Evolutionary conservation across 1,140 invertebrate genomes (phyloP), one percentile per base, ranked within the genome.

Genomic region (Pseudomyrmex pallidus): DNA sequence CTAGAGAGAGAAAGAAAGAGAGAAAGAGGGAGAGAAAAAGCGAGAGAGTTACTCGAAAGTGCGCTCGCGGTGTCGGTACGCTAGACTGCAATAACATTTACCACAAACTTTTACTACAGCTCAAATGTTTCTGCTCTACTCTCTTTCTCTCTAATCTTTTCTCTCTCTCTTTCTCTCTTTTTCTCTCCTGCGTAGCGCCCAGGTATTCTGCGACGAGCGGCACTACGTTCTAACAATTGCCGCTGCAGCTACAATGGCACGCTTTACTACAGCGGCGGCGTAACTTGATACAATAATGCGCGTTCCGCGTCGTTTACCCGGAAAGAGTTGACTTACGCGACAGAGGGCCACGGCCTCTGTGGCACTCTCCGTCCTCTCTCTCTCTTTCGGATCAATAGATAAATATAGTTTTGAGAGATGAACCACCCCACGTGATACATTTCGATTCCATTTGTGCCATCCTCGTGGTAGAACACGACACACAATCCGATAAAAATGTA

Each of bases 241-340:
- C 70, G 64, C 48, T 76, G 59, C 76, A 80, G 61, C 78, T 78
- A 87, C 83, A 87, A 85, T 85, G 85, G 85, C 86, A 85, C 83
- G 87, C 83, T 87, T 87, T 87, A 87, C 83, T 77, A 20, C 83
- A 59, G 72, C 83, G 61, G 70, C 61, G 86, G 87, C 63, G 87
- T 85, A 88, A 88, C 85, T 87, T 82, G 86, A 87, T 87, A 88
- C 87, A 88, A 88, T 88, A 88, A 88, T 87, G 85, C 86, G 70
- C 72, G 86, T 87, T 88, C 85, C 87, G 72, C 86, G 83, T 88
- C 87, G 87, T 88, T 88, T 87, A 62, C 46, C 59, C 52, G 48
- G 77, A 77, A 59, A 59, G 70, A 67, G 83, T 78, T 76, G 83
- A 88, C 85, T 88, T 82, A 77, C 61, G 57, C 59, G 48, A 20